Base-by-base conservation (phyloP, 2,888 invertebrate genomes). In the Nudaria mundana region DNA sequence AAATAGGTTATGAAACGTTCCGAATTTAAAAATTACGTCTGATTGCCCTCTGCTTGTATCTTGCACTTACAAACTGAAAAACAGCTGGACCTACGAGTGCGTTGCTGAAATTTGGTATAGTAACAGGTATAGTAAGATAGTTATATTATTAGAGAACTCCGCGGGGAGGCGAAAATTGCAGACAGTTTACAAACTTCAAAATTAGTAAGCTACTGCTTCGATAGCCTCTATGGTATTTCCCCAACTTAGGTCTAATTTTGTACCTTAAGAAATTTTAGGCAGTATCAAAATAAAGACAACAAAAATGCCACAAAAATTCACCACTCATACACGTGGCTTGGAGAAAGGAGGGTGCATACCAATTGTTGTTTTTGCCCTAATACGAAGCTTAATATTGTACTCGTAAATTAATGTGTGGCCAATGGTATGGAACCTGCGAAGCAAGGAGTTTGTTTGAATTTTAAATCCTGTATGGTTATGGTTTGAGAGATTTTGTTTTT, bases 351-450 rank as follows among this genome's bases (percentile, higher is more conserved):
- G 58, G 69, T 58, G 70, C 65, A 68, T 66, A 71, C 40, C 55
- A 57, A 72, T 69, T 50, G 52, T 57, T 41, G 36, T 36, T 36
- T 33, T 29, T 41, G 23, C 26, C 35, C 18, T 31, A 28, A 40
- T 48, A 36, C 40, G 35, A 44, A 37, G 43, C 57, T 56, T 71
- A 71, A 72, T 71, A 66, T 66, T 31, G 23, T 23, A 33, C 32
- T 37, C 31, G 65, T 69, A 70, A 26, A 71, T 34, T 70, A 73
- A 76, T 71, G 71, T 74, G 72, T 71, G 70, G 66, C 62, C 65
- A 68, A 66, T 69, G 61, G 62, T n/a, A 63, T 56, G 66, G 39
- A 43, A 51, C 44, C 10, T 12, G 67, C 69, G 49, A 59, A 23
- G 8, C 13, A 24, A 66, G 40, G 40, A 51, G 49, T 40, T 44